phyloP scores from a whole-genome alignment of 2,113 vertebrate genomes.

The Elgaria multicarinata region DNA sequence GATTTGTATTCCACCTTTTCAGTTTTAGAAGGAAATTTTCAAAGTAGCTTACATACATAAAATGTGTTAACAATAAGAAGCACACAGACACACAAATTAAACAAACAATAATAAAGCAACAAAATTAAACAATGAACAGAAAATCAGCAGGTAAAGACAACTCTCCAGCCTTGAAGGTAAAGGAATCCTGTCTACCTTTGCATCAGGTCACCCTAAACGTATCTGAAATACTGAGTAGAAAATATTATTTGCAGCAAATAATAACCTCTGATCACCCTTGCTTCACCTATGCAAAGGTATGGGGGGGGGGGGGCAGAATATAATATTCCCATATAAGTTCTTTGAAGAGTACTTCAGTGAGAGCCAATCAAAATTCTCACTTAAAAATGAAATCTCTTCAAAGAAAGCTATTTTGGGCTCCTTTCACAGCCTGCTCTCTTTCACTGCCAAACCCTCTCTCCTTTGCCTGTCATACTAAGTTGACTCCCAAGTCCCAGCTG shows the following conservation, averaged over 20 bases:
- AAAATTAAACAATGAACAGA: too few species aligned
- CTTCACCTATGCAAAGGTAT: neutral
- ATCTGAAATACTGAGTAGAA: neutral
- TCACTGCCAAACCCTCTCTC: neutral
- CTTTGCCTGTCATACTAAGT: neutral
- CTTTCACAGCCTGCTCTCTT: slow-evolving; percentile 4
- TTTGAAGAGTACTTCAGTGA: neutral
- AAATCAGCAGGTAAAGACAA: neutral
- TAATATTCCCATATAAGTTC: neutral
- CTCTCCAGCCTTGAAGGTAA: neutral
- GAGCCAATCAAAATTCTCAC: neutral
- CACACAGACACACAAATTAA: too few species aligned
- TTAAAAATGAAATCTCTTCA: neutral
- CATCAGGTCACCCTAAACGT: neutral
- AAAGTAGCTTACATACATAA: too few species aligned
- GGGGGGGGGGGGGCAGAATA: neutral
- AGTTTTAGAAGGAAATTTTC: too few species aligned
- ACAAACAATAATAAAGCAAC: too few species aligned
- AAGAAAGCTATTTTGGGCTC: slow-evolving; percentile 1
- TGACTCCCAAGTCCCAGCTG: neutral
- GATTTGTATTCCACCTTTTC: too few species aligned
- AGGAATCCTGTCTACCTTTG: neutral
- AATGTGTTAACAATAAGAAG: too few species aligned
- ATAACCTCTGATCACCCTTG: neutral
- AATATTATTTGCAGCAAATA: neutral